These are phyloP conservation scores for Phortica magna DNA, from an alignment of 2,888 invertebrate genomes.

Conservation along the genomic window DNA sequence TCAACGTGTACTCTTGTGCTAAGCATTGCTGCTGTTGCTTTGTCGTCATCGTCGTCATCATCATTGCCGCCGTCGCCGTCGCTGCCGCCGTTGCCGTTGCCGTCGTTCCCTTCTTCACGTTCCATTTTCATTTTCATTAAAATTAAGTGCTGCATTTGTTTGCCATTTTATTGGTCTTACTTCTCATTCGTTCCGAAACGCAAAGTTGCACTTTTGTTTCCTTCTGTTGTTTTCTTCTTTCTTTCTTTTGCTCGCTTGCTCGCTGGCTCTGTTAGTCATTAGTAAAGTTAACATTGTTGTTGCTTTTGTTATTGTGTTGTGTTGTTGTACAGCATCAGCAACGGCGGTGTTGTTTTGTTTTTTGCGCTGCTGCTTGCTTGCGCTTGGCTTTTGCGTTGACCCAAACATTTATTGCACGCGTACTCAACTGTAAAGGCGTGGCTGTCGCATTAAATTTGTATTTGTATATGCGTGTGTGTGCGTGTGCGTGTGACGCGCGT, in stretches of 20 bases:
- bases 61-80: too few species aligned
- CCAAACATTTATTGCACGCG: neutral
- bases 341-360: neutral
- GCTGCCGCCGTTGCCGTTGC: too few species aligned
- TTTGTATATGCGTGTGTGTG: neutral
- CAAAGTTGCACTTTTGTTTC: neutral
- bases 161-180: slow-evolving; percentile 63
- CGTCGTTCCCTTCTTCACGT: neutral
- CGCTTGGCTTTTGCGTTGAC: slow-evolving; percentile 12
- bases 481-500: neutral
- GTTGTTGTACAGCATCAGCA: neutral
- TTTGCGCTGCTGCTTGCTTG: neutral
- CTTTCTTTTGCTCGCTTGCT: neutral
- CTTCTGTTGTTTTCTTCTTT: too few species aligned
- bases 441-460: neutral
- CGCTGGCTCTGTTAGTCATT: slow-evolving; percentile 5
- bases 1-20: too few species aligned
- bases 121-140: slow-evolving; percentile 55
- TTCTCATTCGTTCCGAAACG: neutral
- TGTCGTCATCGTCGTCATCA: too few species aligned
- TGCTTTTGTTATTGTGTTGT: neutral
- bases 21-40: too few species aligned
- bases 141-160: slow-evolving; percentile 68
- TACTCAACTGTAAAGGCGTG: neutral
- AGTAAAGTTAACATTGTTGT: slow-evolving; percentile 15